Percentiles rank a stretch among this genome's conserved stretches.
Conservation (phyloP, 2,113 vertebrate species). For the Caranx melampygus region DNA sequence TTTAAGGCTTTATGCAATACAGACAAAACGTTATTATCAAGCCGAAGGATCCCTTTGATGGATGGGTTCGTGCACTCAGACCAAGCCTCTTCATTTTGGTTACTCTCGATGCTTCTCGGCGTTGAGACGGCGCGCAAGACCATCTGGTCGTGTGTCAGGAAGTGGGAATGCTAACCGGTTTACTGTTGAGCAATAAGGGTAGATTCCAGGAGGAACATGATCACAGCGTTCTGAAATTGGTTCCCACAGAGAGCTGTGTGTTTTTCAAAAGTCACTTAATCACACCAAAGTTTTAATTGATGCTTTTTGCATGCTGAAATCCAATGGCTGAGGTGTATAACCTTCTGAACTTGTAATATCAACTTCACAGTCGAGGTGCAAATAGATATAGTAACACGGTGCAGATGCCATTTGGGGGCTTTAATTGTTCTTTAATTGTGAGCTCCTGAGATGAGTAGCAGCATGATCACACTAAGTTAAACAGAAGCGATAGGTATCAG, state of each 20-base stretch:
- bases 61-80: conserved; percentile 38
- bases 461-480: conserved; percentile 4
- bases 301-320: conserved; percentile 39
- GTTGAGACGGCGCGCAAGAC: conserved; percentile 28
- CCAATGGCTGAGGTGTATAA: conserved; percentile 8
- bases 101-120: conserved; percentile 39
- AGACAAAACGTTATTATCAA: conserved; percentile 34
- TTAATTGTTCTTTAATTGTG: conserved; percentile 18
- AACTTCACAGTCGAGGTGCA: conserved; percentile 10
- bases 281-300: conserved; percentile 37
- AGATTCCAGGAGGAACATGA: conserved; percentile 41
- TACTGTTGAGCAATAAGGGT: conserved; percentile 34
- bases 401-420: conserved; percentile 24
- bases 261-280: conserved; percentile 26
- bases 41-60: conserved; percentile 43
- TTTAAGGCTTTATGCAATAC: conserved; percentile 33
- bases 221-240: conserved; percentile 24
- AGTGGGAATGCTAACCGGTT: conserved; percentile 25
- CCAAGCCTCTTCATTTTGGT: conserved; percentile 52
- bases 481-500: conserved; percentile 22
- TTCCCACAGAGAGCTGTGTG: conserved; percentile 25
- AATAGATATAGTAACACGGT: conserved; percentile 6
- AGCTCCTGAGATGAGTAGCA: conserved; percentile 16
- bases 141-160: conserved; percentile 50
- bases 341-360: not conserved